Evolutionary conservation across 2,888 invertebrate genomes (phyloP), one percentile per base, ranked within the genome.

Genomic region (Polyommatus icarus): DNA sequence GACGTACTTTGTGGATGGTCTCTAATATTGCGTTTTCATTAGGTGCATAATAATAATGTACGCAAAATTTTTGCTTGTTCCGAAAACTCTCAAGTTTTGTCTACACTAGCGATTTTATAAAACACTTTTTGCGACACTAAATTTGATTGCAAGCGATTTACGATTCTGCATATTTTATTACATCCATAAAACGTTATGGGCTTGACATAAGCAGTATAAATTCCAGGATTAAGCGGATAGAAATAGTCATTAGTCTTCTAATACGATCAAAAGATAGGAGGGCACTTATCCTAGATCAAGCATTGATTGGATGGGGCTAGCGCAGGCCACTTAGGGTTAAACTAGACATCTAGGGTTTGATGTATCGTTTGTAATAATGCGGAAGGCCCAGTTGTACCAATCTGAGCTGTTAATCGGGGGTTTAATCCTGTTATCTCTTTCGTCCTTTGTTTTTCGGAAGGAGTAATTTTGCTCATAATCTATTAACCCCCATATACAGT

Each of bases 221-320:
- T 67, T 15, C 67, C 67, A 29, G 67, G 67, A 67, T 29, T 67
- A 32, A 67, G 67, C 67, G 67, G 67, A 67, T 67, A 32, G 67
- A 29, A 67, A 29, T 67, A 67, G 67, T 67, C 67, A 67, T 32
- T 67, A 67, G 67, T 29, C 29, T 67, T 29, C 15, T 67, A 32
- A 67, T 67, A 32, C 29, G 29, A 32, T 67, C 29, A 67, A 67
- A 67, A 67, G 29, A 61, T 61, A 67, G 15, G 15, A 67, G 29
- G 67, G 29, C 67, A 67, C 67, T 67, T 67, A 67, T 67, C 67
- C 67, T 67, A 67, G 67, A 67, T 67, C 67, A 67, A 32, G 67
- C 67, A 67, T 32, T 29, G 67, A 67, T 67, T 67, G 67, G 67
- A 67, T 67, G 18, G 29, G 67, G 29, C 67, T 6, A 32, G 29